Percentiles rank a stretch among this genome's conserved stretches.
Conservation (phyloP, 2,113 vertebrate species). For the Dicaeum eximium region DNA sequence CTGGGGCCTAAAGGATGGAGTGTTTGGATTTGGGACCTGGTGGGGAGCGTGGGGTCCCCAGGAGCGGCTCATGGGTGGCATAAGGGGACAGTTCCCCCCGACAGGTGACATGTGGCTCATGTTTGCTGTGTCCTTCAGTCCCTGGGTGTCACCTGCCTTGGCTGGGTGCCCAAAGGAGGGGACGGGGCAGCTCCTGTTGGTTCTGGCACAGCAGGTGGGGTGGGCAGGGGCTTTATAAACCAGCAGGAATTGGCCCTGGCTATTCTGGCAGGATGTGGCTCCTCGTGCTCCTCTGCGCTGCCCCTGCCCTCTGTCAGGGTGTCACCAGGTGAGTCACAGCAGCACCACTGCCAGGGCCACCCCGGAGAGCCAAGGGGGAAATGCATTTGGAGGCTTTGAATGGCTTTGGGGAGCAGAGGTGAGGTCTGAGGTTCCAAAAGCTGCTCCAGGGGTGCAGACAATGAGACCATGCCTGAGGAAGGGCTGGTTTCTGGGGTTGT, state of each 20-base stretch:
- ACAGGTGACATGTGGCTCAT: background rate
- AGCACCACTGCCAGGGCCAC: fast-evolving
- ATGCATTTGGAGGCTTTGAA: fast-evolving
- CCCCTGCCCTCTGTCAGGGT: conserved; percentile 66
- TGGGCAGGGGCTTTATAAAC: conserved; percentile 25
- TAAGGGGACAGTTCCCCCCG: fast-evolving
- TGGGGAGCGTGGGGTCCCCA: background rate
- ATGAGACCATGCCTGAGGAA: fast-evolving
- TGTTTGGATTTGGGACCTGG: background rate
- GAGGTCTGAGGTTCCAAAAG: background rate
- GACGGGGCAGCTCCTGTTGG: background rate
- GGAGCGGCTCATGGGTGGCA: too few species aligned
- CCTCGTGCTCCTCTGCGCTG: conserved; percentile 55
- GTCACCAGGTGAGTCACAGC: conserved; percentile 48
- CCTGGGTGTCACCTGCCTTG: background rate
- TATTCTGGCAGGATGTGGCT: conserved; percentile 53
- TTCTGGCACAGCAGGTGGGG: background rate
- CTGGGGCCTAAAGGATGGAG: background rate
- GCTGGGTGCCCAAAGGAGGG: background rate
- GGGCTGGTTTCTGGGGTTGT: background rate
- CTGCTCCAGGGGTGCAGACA: background rate
- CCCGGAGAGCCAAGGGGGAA: fast-evolving
- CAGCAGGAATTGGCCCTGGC: fast-evolving
- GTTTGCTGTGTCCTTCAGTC: background rate
- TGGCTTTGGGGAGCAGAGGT: background rate